phyloP scores from a whole-genome alignment of 1,140 invertebrate species.

The Drosophila quadrilineata region DNA sequence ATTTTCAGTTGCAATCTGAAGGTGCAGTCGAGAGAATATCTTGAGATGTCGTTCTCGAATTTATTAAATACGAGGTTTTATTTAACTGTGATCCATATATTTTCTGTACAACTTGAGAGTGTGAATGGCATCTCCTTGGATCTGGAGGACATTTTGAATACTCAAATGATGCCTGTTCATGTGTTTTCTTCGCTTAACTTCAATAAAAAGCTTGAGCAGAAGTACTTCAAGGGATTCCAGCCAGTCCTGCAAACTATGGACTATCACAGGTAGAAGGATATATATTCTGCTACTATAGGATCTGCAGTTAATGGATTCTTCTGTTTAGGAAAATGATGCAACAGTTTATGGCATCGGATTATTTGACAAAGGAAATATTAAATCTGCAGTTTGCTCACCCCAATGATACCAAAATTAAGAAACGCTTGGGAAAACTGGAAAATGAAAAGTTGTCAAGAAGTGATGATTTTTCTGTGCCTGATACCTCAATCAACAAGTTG shows the following conservation, averaged over 20 bases:
- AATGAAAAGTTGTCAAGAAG: not conserved
- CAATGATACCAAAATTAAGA: not conserved
- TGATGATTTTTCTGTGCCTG: not conserved
- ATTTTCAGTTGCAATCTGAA: not conserved
- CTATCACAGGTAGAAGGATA: constrained; percentile 20
- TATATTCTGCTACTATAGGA: not conserved
- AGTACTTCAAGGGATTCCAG: not conserved
- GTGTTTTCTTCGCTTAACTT: constrained; percentile 11
- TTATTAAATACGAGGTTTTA: too few species aligned
- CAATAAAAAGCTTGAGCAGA: not conserved
- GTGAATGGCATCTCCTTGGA: constrained; percentile 5
- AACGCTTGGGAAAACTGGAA: constrained; percentile 15
- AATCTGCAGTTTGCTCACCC: not conserved
- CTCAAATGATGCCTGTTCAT: constrained; percentile 20
- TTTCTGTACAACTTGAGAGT: too few species aligned
- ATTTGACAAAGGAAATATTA: constrained; percentile 37
- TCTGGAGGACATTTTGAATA: constrained; percentile 28
- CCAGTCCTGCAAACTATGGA: constrained; percentile 11
- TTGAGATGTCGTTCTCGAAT: not conserved
- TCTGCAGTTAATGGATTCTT: not conserved
- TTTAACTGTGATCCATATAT: too few species aligned
- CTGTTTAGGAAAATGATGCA: constrained; percentile 49
- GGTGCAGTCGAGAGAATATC: not conserved
- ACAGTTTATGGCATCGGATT: constrained; percentile 40
- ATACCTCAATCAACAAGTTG: constrained; percentile 9